A percentile compares a stretch with the other conserved stretches of the same genome.
Evolutionary conservation across 2,113 vertebrate species (phyloP).

Genomic region (Crotalus viridis): DNA sequence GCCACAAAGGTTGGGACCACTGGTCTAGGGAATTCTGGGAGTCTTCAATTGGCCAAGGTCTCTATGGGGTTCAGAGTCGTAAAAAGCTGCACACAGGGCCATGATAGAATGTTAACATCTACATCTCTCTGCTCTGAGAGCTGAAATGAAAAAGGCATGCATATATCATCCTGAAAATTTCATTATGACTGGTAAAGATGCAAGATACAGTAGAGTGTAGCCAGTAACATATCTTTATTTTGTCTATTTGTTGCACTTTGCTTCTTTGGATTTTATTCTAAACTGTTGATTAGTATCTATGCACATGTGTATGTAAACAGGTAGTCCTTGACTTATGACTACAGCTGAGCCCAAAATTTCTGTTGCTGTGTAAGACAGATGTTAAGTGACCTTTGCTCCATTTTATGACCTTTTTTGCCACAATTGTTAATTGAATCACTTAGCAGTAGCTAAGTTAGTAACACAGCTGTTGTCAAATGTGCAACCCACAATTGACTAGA

Average conservation of each 20-base stretch:
- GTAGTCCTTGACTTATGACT: background rate
- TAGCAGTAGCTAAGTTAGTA: background rate
- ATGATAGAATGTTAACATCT: background rate
- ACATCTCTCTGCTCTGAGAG: background rate
- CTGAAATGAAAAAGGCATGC: background rate
- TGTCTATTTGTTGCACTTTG: background rate
- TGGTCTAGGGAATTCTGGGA: no score
- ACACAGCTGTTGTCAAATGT: background rate
- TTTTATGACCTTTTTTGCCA: background rate
- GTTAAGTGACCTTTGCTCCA: background rate
- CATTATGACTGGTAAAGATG: background rate
- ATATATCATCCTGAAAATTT: background rate
- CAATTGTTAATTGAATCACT: background rate
- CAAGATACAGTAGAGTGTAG: background rate
- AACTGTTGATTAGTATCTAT: background rate
- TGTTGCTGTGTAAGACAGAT: background rate
- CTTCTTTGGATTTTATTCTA: background rate
- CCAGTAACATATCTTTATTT: background rate
- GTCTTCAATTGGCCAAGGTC: no score
- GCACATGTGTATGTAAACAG: background rate
- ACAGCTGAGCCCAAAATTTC: background rate
- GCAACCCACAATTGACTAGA: background rate
- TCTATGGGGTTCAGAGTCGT: no score
- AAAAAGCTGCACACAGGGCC: no score
- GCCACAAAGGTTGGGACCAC: no score